Evolutionary conservation across 2,113 vertebrate species (phyloP).

Genomic region (Tauraco erythrolophus): DNA sequence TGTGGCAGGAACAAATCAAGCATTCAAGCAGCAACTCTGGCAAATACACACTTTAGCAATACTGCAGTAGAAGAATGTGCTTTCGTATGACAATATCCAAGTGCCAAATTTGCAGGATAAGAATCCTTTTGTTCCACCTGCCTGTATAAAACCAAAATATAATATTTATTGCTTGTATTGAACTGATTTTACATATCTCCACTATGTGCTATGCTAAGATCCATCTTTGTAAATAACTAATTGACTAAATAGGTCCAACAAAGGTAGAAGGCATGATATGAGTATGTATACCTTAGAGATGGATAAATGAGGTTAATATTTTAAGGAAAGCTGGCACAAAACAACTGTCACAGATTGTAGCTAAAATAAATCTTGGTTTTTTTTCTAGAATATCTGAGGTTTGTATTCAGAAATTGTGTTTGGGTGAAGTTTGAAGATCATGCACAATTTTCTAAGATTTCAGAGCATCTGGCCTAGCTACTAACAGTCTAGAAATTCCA

Average conservation of each 20-base stretch:
- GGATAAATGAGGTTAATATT: neutral
- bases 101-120: constrained; percentile 13
- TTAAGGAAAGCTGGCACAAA: neutral
- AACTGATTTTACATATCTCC: neutral
- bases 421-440: neutral
- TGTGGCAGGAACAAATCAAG: constrained; percentile 42
- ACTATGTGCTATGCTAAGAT: neutral
- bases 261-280: neutral
- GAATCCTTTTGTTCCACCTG: constrained; percentile 21
- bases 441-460: neutral
- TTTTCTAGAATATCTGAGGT: neutral
- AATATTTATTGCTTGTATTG: neutral
- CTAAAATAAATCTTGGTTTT: neutral
- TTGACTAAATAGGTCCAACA: neutral
- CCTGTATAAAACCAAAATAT: neutral
- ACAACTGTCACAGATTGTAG: neutral
- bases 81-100: constrained; percentile 11
- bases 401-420: neutral
- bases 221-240: neutral
- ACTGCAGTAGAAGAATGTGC: neutral
- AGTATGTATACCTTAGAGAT: neutral
- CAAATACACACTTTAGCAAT: constrained; percentile 33
- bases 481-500: neutral
- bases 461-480: neutral
- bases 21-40: constrained; percentile 44